Evolutionary conservation across 1,140 invertebrate species (phyloP).

Genomic region (Druon quercuslanigerum): DNA sequence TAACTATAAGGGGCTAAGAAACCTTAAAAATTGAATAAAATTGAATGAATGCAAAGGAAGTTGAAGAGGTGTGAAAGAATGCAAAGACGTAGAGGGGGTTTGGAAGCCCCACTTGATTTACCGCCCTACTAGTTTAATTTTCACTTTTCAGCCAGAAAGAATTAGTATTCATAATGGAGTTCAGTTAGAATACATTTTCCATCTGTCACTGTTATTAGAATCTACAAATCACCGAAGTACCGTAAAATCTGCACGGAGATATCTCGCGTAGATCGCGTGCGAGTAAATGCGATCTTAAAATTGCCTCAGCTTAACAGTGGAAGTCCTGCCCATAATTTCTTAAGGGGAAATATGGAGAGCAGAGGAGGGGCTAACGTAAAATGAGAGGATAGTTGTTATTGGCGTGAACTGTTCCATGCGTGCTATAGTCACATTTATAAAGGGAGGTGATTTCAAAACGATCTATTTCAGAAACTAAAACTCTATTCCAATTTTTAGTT

Average conservation of each 20-base stretch:
- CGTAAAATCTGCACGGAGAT: background rate
- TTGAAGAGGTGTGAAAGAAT: too few species aligned
- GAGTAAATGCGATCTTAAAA: slow-evolving; percentile 25
- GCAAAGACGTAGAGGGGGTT: background rate
- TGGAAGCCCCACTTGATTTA: background rate
- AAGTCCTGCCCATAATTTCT: background rate
- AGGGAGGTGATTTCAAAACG: background rate
- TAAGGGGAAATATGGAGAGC: background rate
- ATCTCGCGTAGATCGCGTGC: slow-evolving; percentile 7
- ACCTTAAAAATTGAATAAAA: background rate
- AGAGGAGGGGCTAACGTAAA: background rate
- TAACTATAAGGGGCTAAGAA: background rate
- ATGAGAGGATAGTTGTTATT: background rate
- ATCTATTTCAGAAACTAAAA: slow-evolving; percentile 5
- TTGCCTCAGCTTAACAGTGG: slow-evolving; percentile 1
- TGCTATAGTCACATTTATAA: background rate
- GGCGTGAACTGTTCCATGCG: slow-evolving; percentile 17
- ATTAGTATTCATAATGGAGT: slow-evolving; percentile 26
- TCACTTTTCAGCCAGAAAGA: slow-evolving; percentile 9
- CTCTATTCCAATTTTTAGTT: background rate
- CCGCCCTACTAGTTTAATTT: slow-evolving; percentile 6
- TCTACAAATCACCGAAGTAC: slow-evolving; percentile 10
- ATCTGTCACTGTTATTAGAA: slow-evolving; percentile 31
- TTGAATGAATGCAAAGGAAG: background rate
- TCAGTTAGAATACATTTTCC: background rate